Percentiles rank a stretch among this genome's conserved stretches.
Conservation (phyloP, 2,797 vertebrate species). For the Sarcoramphus papa region DNA sequence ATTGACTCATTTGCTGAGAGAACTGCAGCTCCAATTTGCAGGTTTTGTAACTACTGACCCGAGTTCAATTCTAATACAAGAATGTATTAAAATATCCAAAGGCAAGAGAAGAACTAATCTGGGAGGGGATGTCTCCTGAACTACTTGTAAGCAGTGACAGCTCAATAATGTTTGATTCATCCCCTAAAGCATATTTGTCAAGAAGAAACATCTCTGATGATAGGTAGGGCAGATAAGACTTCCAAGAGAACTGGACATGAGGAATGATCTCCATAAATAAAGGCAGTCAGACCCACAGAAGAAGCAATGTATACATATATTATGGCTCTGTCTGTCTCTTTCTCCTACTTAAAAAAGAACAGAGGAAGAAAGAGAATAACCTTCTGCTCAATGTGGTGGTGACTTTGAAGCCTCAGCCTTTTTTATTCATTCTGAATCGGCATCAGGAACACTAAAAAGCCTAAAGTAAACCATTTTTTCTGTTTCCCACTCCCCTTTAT, state of each 20-base stretch:
- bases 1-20: not conserved
- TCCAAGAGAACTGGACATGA: not conserved
- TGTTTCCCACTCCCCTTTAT: not conserved
- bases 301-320: not conserved
- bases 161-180: not conserved
- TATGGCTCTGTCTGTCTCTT: not conserved
- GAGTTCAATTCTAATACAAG: slow-evolving; percentile 7
- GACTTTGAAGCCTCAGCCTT: not conserved
- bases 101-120: not conserved
- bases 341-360: not conserved
- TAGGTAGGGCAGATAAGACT: not conserved
- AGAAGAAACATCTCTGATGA: not conserved
- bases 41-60: not conserved
- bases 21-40: not conserved
- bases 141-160: not conserved
- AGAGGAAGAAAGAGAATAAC: not conserved
- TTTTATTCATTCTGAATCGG: not conserved
- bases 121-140: not conserved
- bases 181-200: not conserved
- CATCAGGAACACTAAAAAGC: not conserved
- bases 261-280: not conserved
- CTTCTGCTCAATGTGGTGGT: not conserved
- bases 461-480: not conserved
- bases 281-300: not conserved
- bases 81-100: slow-evolving; percentile 46